Evolutionary conservation across 1,140 invertebrate species (phyloP).

Genomic region (Drosophila teissieri): DNA sequence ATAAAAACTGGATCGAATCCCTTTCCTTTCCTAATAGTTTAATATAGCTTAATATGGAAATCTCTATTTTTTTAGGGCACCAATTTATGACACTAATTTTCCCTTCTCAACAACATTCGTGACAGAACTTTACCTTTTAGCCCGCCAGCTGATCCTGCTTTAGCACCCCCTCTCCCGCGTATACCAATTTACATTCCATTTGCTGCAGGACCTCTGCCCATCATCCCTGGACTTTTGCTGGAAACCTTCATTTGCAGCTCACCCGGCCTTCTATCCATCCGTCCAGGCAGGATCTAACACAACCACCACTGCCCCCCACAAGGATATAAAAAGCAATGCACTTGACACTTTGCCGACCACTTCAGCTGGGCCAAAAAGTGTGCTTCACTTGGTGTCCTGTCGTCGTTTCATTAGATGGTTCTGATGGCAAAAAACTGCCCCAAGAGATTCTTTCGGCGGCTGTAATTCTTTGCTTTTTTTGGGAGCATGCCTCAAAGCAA

Average conservation of each 20-base stretch:
- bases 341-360: slow-evolving; percentile 69
- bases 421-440: slow-evolving; percentile 38
- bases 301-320: slow-evolving; percentile 16
- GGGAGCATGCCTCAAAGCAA: slow-evolving; percentile 50
- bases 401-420: slow-evolving; percentile 49
- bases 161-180: slow-evolving; percentile 5
- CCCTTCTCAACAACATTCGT: slow-evolving; percentile 4
- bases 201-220: slow-evolving; percentile 9
- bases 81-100: slow-evolving; percentile 11
- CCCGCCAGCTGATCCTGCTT: slow-evolving; percentile 11
- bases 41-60: neutral
- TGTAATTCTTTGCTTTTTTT: slow-evolving; percentile 11
- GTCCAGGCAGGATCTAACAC: slow-evolving; percentile 2
- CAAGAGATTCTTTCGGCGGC: slow-evolving; percentile 14
- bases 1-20: no score
- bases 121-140: slow-evolving; percentile 32
- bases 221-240: neutral
- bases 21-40: no score
- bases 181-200: slow-evolving; percentile 64
- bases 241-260: slow-evolving; percentile 29
- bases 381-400: slow-evolving; percentile 49
- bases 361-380: slow-evolving; percentile 58
- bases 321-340: slow-evolving; percentile 71
- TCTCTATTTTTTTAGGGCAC: neutral
- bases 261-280: slow-evolving; percentile 6